phyloP scores from a whole-genome alignment of 1,140 invertebrate species.

The Drosophila arizonae region DNA sequence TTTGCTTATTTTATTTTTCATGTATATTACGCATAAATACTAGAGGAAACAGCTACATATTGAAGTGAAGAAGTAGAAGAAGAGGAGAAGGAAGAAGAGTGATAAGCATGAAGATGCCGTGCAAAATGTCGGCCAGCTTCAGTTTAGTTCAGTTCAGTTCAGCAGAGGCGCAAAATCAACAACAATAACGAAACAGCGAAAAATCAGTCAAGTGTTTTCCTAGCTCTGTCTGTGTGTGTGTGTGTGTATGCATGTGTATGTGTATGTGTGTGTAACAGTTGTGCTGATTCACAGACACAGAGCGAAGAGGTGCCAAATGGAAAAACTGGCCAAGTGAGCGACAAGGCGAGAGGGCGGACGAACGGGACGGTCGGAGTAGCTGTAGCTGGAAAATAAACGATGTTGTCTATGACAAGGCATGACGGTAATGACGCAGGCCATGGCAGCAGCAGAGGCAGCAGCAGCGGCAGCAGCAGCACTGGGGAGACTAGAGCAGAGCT shows the following conservation, averaged over 20 bases:
- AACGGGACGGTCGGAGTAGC: constrained; percentile 3
- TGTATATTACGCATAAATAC: neutral
- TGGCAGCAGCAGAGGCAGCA: constrained; percentile 4
- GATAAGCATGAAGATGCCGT: neutral
- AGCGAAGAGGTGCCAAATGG: constrained; percentile 71
- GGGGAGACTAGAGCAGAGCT: neutral
- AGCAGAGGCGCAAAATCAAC: constrained; percentile 58
- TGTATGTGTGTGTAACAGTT: constrained; percentile 47
- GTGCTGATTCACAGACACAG: constrained; percentile 57
- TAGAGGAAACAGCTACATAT: neutral
- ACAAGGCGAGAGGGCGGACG: neutral
- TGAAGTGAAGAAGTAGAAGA: neutral
- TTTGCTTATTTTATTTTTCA: no score
- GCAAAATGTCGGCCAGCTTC: constrained; percentile 14
- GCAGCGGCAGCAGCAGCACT: neutral
- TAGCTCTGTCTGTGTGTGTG: neutral
- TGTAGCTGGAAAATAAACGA: constrained; percentile 72
- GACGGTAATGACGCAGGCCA: constrained; percentile 70
- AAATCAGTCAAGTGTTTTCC: constrained; percentile 71
- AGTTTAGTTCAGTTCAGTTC: neutral
- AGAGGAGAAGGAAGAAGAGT: neutral
- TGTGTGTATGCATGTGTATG: neutral
- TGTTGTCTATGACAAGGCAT: constrained; percentile 80
- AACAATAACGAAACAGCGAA: constrained; percentile 56
- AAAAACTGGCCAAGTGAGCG: constrained; percentile 42